Conservation (phyloP, 2,888 invertebrate species). For the Cacoxenus indagator region DNA sequence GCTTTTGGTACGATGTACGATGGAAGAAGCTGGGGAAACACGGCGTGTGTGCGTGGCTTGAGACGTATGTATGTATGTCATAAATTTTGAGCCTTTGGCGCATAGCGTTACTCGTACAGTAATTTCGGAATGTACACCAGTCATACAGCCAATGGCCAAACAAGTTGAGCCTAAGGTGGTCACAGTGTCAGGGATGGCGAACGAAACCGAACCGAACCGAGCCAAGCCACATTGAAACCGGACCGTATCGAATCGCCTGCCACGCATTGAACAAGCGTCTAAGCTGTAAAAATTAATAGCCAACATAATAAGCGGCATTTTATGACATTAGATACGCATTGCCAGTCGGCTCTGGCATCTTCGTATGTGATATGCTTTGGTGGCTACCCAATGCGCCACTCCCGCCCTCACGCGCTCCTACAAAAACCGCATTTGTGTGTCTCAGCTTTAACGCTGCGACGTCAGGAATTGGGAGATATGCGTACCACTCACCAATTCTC, state of each 20-base stretch:
- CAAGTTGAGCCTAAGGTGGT: not conserved
- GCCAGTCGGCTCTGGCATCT: constrained; percentile 30
- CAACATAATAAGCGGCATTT: constrained; percentile 61
- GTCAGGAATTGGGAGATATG: not conserved
- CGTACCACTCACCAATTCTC: not conserved
- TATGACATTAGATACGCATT: constrained; percentile 56
- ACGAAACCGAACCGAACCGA: not conserved
- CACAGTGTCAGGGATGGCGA: not conserved
- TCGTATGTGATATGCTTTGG: constrained; percentile 24
- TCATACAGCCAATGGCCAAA: not conserved
- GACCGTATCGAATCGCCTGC: not conserved
- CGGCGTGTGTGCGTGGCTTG: not conserved
- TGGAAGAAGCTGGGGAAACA: not conserved
- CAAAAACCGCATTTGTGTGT: constrained; percentile 31
- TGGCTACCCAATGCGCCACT: constrained; percentile 53
- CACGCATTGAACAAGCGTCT: constrained; percentile 36
- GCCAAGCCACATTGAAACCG: not conserved
- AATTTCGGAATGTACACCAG: constrained; percentile 12
- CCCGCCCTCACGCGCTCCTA: constrained; percentile 48
- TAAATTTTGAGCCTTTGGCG: constrained; percentile 12
- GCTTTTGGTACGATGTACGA: not conserved
- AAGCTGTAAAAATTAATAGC: constrained; percentile 60
- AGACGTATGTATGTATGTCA: constrained; percentile 10
- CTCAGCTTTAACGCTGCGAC: not conserved
- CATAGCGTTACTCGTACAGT: not conserved